These are phyloP conservation scores for Bucco capensis DNA, from an alignment of 2,113 vertebrate genomes.

Conservation along the genomic window DNA sequence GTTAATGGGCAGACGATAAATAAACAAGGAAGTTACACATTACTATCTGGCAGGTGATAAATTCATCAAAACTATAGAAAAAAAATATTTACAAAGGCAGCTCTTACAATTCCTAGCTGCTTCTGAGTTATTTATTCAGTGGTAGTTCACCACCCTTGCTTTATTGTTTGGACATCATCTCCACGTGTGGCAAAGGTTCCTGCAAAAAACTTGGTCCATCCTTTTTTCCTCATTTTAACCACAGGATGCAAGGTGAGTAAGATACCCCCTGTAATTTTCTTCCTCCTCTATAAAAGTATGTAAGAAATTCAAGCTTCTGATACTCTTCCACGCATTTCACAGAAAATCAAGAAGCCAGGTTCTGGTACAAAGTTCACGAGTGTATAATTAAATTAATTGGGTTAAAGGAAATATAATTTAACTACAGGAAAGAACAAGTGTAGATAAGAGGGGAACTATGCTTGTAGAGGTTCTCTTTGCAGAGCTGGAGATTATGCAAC, in stretches of 20 bases:
- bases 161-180: neutral
- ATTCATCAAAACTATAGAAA: neutral
- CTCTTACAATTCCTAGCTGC: neutral
- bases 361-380: neutral
- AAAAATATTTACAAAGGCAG: neutral
- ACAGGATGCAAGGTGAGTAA: neutral
- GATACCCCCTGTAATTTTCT: neutral
- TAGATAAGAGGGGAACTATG: neutral
- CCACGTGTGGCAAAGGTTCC: neutral
- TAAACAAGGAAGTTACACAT: neutral
- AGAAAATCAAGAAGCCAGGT: neutral
- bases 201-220: neutral
- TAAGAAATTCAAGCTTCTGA: neutral
- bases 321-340: neutral
- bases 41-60: neutral
- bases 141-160: neutral
- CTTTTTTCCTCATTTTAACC: neutral
- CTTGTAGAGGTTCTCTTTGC: neutral
- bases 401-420: neutral
- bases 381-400: neutral
- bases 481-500: neutral
- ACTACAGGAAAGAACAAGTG: neutral
- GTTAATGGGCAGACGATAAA: neutral
- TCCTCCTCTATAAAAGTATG: neutral
- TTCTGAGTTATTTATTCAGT: neutral